Base-by-base conservation (phyloP, 2,113 vertebrate genomes). In the Dromiciops gliroides region DNA sequence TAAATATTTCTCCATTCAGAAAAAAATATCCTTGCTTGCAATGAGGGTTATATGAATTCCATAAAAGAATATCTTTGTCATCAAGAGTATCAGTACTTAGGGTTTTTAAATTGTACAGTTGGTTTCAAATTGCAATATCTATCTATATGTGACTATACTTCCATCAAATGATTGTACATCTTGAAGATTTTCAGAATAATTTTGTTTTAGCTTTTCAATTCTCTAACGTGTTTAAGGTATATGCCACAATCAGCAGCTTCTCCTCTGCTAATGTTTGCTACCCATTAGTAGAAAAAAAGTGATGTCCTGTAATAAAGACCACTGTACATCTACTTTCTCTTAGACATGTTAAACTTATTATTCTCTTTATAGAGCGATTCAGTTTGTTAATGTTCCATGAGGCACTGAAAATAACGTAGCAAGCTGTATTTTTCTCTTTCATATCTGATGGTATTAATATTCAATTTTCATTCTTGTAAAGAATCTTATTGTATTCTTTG, bases 381-480 rank as follows among this genome's bases (percentile, higher is more conserved):
- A 48, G 16, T 91, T 93, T 88, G 11, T 89, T 91, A 94, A 92
- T 95, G 37, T 93, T 92, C 31, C n/a, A 90, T 52, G 4, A 48
- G 48, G 11, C 47, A 95, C 1, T 31, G 92, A 52, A 96, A 94
- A 95, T 95, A 90, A 96, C 52, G 53, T 31, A 94, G 56, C 11
- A 96, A 67, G 44, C 8, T 26, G 91, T 89, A 53, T 44, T 88
- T 95, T 88, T 93, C 52, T 28, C 25, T 91, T 93, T 95, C 31
- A 53, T 88, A 90, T 52, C 1, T 90, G 31, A 51, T 93, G 44
- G 1, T 51, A 92, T 49, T 91, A 93, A 91, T 3, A 19, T 90
- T 91, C 44, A 92, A 44, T 91, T 94, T 94, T 37, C 8, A 44
- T 93, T 97, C 37, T 96, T 44, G 89, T 96, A n/a, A 95, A 94